Evolutionary conservation across 2,888 invertebrate species (phyloP), one percentile per base, ranked within the genome.

Genomic region (Trichogramma evanescens): DNA sequence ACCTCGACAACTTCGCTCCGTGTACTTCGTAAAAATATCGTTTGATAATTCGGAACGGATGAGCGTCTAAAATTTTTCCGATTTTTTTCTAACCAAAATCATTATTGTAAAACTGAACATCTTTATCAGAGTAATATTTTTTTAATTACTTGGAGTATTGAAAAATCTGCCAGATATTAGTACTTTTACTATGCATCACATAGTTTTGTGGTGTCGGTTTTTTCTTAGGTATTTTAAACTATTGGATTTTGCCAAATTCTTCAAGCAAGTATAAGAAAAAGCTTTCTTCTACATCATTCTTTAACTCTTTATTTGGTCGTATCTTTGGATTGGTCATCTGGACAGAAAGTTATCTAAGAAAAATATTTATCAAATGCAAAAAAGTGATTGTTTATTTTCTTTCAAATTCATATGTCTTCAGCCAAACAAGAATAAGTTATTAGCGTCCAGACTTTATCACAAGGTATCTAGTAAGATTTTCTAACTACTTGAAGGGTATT

Each of bases 241-340:
- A 26, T 26, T 26, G 26, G 26, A 26, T 26, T 26, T 26, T 26
- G 26, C 59, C 64, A 68, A 69, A 69, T 67, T 64, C 63, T 72
- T 71, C 72, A 73, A 72, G 70, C 67, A 64, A 56, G 61, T 68
- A 68, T 68, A 68, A 67, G 70, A 69, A 71, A 72, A 66, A 66
- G 67, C 75, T 75, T 74, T 74, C 74, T 69, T 70, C 67, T 66
- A 74, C 70, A 68, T 73, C 59, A 58, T 73, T 69, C 68, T 71
- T 72, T 70, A 68, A 68, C 72, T 66, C 62, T 72, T 74, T 74
- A 77, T 77, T 77, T 77, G 77, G 77, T 77, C 77, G 72, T 68
- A 73, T 77, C 77, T 77, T 77, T 77, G 77, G 77, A 77, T 75
- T 77, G 72, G 77, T 77, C 77, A 71, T 76, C 75, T 77, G 77